Evolutionary conservation across 30 jellyfish, hydroid and myxozoan species (phyloP).

Genomic region (Chrysaora quinquecirrha): DNA sequence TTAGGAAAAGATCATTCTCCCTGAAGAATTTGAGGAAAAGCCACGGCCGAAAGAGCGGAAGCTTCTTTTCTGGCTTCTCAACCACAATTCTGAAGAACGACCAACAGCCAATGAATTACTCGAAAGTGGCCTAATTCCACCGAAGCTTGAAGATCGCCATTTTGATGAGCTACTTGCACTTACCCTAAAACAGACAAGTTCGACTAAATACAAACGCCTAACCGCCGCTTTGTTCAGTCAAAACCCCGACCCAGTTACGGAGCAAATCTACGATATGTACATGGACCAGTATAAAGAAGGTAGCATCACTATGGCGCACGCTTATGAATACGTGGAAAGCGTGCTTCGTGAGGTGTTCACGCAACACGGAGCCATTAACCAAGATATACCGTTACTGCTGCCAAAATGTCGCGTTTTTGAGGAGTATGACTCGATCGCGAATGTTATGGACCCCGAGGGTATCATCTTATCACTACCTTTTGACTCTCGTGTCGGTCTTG

Average conservation of each 20-base stretch:
- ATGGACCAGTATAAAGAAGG: conserved; percentile 70
- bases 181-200: conserved; percentile 83
- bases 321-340: conserved; percentile 71
- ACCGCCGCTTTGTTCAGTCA: conserved; percentile 83
- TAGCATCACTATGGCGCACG: conserved; percentile 41
- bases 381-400: conserved; percentile 76
- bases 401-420: conserved; percentile 78
- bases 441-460: conserved; percentile 88
- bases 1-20: conserved; percentile 74
- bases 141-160: conserved; percentile 87
- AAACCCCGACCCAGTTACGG: conserved; percentile 79
- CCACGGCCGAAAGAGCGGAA: conserved; percentile 53
- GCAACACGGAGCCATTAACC: conserved; percentile 79
- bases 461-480: conserved; percentile 80
- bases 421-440: conserved; percentile 60
- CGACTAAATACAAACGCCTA: conserved; percentile 81
- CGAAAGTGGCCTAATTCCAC: conserved; percentile 92
- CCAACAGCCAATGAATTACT: conserved; percentile 87
- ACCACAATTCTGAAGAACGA: conserved; percentile 82
- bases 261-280: conserved; percentile 77
- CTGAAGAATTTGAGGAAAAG: conserved; percentile 78
- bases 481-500: conserved; percentile 90
- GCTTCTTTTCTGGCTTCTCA: conserved; percentile 74
- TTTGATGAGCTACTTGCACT: conserved; percentile 83
- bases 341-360: conserved; percentile 48